Evolutionary conservation across 2,888 invertebrate genomes (phyloP).

Genomic region (Lasioglossum zephyrum): DNA sequence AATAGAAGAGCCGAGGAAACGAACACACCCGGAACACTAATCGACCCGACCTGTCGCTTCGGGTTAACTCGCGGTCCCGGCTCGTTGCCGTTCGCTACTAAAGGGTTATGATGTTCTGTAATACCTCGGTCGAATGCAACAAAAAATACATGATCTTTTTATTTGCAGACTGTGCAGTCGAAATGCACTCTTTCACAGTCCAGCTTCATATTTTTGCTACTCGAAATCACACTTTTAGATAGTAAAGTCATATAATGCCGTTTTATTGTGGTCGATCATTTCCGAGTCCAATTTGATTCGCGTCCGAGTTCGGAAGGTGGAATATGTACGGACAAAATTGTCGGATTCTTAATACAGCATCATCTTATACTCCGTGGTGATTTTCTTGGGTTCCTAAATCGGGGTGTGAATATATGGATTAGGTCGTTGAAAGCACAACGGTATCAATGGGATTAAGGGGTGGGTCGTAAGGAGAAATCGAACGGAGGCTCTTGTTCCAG

Average conservation of each 20-base stretch:
- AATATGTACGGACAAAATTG: neutral
- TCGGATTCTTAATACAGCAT: neutral
- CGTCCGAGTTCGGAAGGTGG: neutral
- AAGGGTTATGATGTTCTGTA: neutral
- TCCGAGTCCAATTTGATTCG: neutral
- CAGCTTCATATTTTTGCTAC: neutral
- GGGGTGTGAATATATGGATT: neutral
- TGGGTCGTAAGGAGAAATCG: neutral
- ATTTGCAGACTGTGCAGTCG: neutral
- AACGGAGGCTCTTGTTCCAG: constrained; percentile 7
- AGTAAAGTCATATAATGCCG: neutral
- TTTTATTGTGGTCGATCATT: neutral
- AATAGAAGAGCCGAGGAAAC: constrained; percentile 40
- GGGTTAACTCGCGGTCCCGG: constrained; percentile 35
- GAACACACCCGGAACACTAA: constrained; percentile 53
- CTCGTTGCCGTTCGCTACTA: neutral
- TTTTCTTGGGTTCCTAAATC: neutral
- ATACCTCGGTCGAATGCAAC: neutral
- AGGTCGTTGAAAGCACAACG: neutral
- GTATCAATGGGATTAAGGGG: neutral
- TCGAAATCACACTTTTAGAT: neutral
- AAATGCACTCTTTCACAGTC: too few species aligned
- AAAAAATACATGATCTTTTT: neutral
- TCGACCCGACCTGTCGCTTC: constrained; percentile 63
- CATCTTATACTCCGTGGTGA: neutral